Evolutionary conservation across 2,888 invertebrate species (phyloP).

Genomic region (Nymphalis urticae): DNA sequence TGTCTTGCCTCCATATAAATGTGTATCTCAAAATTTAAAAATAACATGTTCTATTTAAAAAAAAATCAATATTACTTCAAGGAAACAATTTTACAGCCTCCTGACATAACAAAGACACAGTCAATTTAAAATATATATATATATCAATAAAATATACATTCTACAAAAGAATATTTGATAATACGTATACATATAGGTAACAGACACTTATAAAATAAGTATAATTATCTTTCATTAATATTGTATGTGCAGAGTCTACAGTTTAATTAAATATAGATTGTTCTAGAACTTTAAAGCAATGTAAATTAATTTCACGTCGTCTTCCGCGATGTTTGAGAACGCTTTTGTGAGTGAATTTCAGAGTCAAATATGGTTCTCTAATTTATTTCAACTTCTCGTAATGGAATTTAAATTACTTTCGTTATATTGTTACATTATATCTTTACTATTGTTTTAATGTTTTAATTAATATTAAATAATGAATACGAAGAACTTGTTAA

Average conservation of each 20-base stretch:
- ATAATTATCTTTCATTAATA: too few species aligned
- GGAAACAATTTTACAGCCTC: too few species aligned
- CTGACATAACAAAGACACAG: too few species aligned
- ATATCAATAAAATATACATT: too few species aligned
- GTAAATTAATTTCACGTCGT: constrained; percentile 12
- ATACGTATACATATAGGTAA: too few species aligned
- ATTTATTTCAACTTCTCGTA: constrained; percentile 34
- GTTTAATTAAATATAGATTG: not conserved
- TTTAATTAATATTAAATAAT: not conserved
- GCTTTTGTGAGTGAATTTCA: constrained; percentile 12
- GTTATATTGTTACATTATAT: not conserved
- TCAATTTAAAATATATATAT: too few species aligned
- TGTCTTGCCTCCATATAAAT: not conserved
- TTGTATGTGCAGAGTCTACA: too few species aligned
- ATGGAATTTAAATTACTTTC: constrained; percentile 37
- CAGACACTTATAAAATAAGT: too few species aligned
- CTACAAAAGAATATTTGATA: too few species aligned
- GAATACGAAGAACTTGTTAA: not conserved
- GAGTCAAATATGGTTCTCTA: constrained; percentile 19
- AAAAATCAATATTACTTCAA: too few species aligned
- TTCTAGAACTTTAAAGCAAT: not conserved
- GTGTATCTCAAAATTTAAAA: too few species aligned
- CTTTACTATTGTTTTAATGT: not conserved
- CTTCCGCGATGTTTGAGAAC: constrained; percentile 11
- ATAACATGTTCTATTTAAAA: too few species aligned